Conservation (phyloP, 2,888 invertebrate species). For the Bembecia ichneumoniformis region DNA sequence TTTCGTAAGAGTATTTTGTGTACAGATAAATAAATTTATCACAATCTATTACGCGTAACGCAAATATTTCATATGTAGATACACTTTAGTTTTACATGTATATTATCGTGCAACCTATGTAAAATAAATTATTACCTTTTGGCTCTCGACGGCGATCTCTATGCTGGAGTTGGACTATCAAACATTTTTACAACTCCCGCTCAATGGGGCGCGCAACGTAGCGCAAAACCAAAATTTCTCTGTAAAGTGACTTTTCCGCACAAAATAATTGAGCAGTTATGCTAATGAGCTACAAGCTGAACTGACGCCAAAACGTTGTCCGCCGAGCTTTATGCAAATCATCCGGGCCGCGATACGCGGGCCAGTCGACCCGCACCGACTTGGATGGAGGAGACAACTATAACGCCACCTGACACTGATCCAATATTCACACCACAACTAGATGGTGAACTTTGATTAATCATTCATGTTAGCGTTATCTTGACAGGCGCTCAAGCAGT, state of each 20-base stretch:
- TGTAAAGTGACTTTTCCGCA: conserved; percentile 59
- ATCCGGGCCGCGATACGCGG: conserved; percentile 18
- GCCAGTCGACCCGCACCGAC: not conserved
- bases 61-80: no score
- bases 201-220: conserved; percentile 31
- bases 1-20: no score
- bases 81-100: no score
- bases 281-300: conserved; percentile 62
- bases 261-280: conserved; percentile 69
- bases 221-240: conserved; percentile 53
- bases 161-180: not conserved
- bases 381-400: not conserved
- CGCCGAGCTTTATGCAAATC: conserved; percentile 62
- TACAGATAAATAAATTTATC: no score
- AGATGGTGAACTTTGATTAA: not conserved
- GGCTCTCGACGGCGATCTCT: not conserved
- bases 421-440: not conserved
- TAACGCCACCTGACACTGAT: not conserved
- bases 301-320: conserved; percentile 61
- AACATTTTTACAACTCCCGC: conserved; percentile 12
- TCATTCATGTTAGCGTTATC: no score
- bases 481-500: no score
- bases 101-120: no score
- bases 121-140: not conserved
- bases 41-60: no score